Conservation (phyloP, 1,140 invertebrate species). For the Musca domestica region DNA sequence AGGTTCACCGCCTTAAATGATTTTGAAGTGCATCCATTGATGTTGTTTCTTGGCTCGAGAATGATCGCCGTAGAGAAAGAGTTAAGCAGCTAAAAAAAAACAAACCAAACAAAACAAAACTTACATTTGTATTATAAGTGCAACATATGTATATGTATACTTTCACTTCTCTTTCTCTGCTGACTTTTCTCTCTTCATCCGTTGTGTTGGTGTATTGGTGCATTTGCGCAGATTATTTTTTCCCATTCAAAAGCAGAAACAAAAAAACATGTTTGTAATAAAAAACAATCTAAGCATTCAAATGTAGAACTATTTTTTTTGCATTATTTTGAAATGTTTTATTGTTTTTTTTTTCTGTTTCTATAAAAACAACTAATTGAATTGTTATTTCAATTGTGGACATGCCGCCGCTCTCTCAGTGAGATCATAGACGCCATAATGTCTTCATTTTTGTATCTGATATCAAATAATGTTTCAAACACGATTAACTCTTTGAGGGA, state of each 20-base stretch:
- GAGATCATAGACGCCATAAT: constrained; percentile 15
- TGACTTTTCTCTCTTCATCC: too few relatives aligned
- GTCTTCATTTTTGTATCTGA: constrained; percentile 10
- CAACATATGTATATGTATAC: background rate
- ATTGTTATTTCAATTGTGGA: background rate
- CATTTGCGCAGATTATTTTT: too few relatives aligned
- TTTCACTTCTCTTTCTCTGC: constrained; percentile 1
- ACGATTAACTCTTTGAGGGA: background rate
- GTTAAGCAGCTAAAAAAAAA: too few relatives aligned
- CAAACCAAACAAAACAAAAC: too few relatives aligned
- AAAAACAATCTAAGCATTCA: background rate
- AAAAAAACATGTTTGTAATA: background rate
- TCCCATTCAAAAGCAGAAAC: too few relatives aligned
- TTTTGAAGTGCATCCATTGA: too few relatives aligned
- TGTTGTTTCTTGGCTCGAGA: too few relatives aligned
- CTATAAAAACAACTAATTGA: background rate
- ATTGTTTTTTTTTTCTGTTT: background rate
- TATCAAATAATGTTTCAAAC: background rate
- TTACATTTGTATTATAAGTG: too few relatives aligned
- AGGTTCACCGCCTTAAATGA: too few relatives aligned
- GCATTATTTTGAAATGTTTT: background rate
- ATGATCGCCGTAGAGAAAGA: too few relatives aligned
- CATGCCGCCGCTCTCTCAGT: background rate
- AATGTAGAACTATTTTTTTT: constrained; percentile 2
- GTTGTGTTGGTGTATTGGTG: too few relatives aligned